A percentile compares a stretch with the other conserved stretches of the same genome.
Conservation (phyloP, 2,888 invertebrate species). For the Pyrrhia umbra region DNA sequence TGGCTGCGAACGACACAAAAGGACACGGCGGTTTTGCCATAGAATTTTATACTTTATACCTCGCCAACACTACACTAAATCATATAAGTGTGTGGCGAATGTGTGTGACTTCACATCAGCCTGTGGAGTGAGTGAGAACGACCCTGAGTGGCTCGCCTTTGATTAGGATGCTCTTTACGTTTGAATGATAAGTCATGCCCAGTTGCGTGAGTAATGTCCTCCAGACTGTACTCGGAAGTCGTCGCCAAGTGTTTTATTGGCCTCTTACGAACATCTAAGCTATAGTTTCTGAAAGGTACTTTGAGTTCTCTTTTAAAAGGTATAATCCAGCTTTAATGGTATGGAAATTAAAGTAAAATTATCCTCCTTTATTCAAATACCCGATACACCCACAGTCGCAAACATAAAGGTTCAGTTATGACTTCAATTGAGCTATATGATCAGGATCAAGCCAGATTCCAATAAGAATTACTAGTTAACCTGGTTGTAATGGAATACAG, state of each 20-base stretch:
- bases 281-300: slow-evolving; percentile 1
- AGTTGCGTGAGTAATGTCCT: slow-evolving; percentile 27
- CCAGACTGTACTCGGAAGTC: slow-evolving; percentile 20
- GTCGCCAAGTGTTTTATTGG: background rate
- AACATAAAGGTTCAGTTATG: too few relatives aligned
- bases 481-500: background rate
- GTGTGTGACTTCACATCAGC: slow-evolving; percentile 20
- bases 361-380: too few relatives aligned
- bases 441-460: background rate
- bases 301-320: background rate
- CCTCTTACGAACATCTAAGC: slow-evolving; percentile 11
- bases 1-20: slow-evolving; percentile 53
- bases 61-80: slow-evolving; percentile 35
- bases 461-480: background rate
- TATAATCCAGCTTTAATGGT: background rate
- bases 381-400: too few relatives aligned
- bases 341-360: background rate
- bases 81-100: slow-evolving; percentile 20
- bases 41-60: slow-evolving; percentile 59
- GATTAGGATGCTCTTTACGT: slow-evolving; percentile 32
- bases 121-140: slow-evolving; percentile 19
- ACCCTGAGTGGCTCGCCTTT: slow-evolving; percentile 52
- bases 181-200: slow-evolving; percentile 36
- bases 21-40: slow-evolving; percentile 55
- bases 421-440: background rate